phyloP scores from a whole-genome alignment of 1,140 invertebrate genomes.

The Mya arenaria region DNA sequence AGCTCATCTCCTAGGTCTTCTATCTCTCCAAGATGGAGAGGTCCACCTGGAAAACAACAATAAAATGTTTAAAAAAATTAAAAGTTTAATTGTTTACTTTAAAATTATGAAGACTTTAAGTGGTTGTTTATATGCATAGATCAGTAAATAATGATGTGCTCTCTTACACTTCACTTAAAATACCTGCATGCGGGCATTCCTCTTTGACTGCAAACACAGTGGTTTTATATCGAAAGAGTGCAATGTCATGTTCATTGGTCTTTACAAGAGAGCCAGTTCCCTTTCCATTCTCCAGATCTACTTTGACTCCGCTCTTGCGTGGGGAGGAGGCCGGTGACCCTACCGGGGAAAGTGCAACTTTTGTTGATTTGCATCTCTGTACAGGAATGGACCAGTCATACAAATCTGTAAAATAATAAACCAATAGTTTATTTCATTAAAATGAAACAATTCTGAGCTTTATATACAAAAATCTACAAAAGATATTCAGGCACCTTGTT shows the following conservation, averaged over 20 bases:
- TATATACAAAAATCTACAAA: not conserved
- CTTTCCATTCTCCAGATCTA: not conserved
- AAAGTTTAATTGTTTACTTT: not conserved
- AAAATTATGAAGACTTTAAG: not conserved
- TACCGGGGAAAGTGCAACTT: conserved; percentile 2
- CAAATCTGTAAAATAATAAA: conserved; percentile 31
- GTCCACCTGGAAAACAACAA: conserved; percentile 66
- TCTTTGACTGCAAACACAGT: conserved; percentile 32
- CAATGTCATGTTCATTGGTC: conserved; percentile 23
- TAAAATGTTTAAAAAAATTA: not conserved
- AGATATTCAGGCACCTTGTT: not conserved
- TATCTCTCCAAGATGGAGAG: conserved; percentile 75
- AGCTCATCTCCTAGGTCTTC: conserved; percentile 66
- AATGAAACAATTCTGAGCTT: no score
- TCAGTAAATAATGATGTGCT: no score
- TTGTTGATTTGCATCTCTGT: conserved; percentile 36
- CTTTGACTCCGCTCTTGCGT: conserved; percentile 11
- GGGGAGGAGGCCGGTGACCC: not conserved
- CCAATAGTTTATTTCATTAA: no score
- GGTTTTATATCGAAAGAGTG: conserved; percentile 22
- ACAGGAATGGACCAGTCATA: conserved; percentile 43
- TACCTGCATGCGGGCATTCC: conserved; percentile 46
- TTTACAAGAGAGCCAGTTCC: not conserved
- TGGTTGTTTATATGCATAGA: no score
- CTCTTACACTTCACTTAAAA: not conserved